Evolutionary conservation across 2,888 invertebrate species (phyloP).

Genomic region (Scelioninae gen. 2): DNA sequence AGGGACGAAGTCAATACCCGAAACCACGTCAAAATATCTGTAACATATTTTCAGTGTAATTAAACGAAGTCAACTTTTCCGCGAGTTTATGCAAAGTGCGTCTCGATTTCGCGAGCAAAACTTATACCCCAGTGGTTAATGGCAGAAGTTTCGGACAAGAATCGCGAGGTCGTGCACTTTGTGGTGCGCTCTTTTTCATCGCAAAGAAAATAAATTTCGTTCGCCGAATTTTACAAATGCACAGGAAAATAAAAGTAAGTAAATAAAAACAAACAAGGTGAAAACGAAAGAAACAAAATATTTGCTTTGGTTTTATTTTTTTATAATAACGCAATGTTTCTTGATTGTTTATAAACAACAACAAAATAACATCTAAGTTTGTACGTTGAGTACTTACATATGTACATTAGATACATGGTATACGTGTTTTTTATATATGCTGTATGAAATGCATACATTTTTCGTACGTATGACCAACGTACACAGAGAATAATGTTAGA

Average conservation of each 20-base stretch:
- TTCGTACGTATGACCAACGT: too few species aligned
- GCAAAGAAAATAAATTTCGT: neutral
- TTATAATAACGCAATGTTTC: too few species aligned
- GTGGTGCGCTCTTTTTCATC: neutral
- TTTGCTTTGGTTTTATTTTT: too few species aligned
- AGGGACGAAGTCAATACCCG: slow-evolving; percentile 21
- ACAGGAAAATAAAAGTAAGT: neutral
- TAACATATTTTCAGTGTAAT: slow-evolving; percentile 18
- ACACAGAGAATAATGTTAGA: too few species aligned
- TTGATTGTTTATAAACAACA: too few species aligned
- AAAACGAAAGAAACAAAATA: too few species aligned
- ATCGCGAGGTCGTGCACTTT: neutral
- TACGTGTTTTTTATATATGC: too few species aligned
- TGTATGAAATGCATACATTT: too few species aligned
- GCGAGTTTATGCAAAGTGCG: slow-evolving; percentile 7
- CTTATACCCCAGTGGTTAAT: slow-evolving; percentile 5
- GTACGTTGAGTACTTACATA: too few species aligned
- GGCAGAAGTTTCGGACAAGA: slow-evolving; percentile 18
- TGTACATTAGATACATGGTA: too few species aligned
- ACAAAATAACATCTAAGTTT: too few species aligned
- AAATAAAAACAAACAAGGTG: too few species aligned
- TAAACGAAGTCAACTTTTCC: slow-evolving; percentile 12
- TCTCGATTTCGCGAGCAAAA: slow-evolving; percentile 6
- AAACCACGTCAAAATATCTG: neutral
- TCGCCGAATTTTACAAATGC: neutral